These are phyloP conservation scores for Sinelater perroti DNA, from an alignment of 2,888 invertebrate genomes.

Conservation along the genomic window DNA sequence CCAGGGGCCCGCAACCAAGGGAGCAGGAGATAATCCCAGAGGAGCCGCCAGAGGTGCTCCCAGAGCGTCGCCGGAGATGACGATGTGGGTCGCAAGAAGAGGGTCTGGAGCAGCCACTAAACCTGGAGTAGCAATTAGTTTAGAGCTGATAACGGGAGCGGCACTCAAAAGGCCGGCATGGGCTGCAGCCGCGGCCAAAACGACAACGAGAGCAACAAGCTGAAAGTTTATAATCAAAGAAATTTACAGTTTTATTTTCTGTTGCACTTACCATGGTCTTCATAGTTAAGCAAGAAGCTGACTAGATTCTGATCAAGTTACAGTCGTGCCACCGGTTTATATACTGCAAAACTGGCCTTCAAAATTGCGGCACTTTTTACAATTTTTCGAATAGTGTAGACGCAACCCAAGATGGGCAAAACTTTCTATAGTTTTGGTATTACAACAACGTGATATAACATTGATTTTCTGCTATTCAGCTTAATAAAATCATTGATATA, in stretches of 20 bases:
- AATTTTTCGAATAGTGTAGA: too few relatives aligned
- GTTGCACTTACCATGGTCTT: slow-evolving; percentile 1
- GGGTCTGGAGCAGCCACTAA: not conserved
- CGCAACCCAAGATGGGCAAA: too few relatives aligned
- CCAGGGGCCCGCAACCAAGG: not conserved
- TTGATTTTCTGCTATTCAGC: too few relatives aligned
- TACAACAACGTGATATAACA: too few relatives aligned
- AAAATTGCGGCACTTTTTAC: too few relatives aligned
- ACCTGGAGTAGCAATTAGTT: not conserved
- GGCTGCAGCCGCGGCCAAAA: not conserved
- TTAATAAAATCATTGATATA: too few relatives aligned
- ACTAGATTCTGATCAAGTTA: not conserved
- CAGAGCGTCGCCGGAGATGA: not conserved
- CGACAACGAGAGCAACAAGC: not conserved
- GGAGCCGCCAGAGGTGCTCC: not conserved
- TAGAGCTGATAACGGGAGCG: not conserved
- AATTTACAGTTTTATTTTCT: not conserved
- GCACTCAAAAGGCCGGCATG: not conserved
- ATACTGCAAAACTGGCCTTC: not conserved
- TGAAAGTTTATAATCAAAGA: not conserved
- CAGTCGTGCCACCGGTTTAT: not conserved
- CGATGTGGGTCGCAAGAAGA: not conserved
- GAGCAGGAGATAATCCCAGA: not conserved
- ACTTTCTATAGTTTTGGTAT: too few relatives aligned
- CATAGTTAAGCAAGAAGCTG: not conserved